Base-by-base conservation (phyloP, 53 echinoderm and acorn worm species). In the Zoroaster sp. region DNA sequence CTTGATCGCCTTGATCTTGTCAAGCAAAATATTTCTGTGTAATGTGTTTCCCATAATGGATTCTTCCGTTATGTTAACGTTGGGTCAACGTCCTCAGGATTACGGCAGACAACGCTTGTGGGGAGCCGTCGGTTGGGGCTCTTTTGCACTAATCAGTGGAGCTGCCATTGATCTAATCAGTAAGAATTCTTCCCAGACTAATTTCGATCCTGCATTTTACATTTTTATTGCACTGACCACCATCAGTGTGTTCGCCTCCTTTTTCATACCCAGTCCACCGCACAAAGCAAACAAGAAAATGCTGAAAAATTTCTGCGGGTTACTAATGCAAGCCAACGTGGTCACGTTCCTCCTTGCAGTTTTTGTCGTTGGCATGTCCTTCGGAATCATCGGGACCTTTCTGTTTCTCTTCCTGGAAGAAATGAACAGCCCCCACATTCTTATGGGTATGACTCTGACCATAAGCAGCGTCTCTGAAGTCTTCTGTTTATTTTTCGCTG, bases 391-490 rank as follows among this genome's bases (percentile, higher is more conserved):
- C 18, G 59, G 45, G 20, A 94, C 96, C 0, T 99, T 78, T 81
- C 89, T 93, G 33, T 99, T 99, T 71, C 83, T 99, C 30, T 99
- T 93, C 67, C 72, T 99, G 3, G 89, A 89, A 25, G 96, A 96
- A 39, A 73, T 99, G 37, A 70, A 89, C 28, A 90, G 89, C 10
- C 76, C 91, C 25, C 91, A 95, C 73, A 54, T 83, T 0, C 86
- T 99, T 6, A 99, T 99, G 99, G 99, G 99, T 3, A 65, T 99
- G 43, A 96, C 95, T 1, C 49, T 96, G 20, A 95, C 95, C 30
- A 49, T 95, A 21, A 94, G 91, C 41, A 96, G 99, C 73, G 11
- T 96, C 0, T 91, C 96, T 0, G 96, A 96, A 82, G 86, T 95
- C 0, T 96, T 96, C 1, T 96, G 96, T 74, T 89, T 99, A 89